These are phyloP conservation scores for Eriosoma lanigerum DNA, from an alignment of 1,140 invertebrate genomes.

Conservation along the genomic window DNA sequence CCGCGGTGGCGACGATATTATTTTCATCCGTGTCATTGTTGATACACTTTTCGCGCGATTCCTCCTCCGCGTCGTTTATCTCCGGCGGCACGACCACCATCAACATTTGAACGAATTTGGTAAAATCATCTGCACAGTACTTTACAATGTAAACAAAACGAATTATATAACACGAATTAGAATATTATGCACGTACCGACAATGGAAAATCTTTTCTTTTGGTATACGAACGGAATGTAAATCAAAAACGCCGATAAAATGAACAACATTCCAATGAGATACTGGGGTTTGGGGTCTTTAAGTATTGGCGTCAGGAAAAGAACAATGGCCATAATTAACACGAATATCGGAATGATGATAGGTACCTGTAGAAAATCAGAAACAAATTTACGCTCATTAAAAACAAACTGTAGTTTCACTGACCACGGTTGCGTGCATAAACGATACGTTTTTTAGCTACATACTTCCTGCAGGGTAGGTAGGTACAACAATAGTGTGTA, in stretches of 20 bases:
- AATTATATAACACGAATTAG: too few species aligned
- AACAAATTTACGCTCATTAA: not conserved
- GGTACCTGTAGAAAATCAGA: constrained; percentile 57
- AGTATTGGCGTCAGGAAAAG: constrained; percentile 61
- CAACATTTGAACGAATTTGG: not conserved
- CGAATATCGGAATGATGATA: constrained; percentile 60
- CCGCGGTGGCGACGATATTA: not conserved
- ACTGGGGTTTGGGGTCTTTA: constrained; percentile 58
- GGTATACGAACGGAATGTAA: constrained; percentile 64
- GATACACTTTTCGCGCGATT: not conserved
- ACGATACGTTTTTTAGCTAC: constrained; percentile 11
- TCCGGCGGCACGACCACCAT: constrained; percentile 14
- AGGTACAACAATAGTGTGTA: not conserved
- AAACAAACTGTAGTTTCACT: too few species aligned
- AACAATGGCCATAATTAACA: constrained; percentile 51
- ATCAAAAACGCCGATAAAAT: constrained; percentile 62
- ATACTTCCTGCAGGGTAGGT: not conserved
- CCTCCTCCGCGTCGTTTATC: not conserved
- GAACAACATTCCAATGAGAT: constrained; percentile 62
- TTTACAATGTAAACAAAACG: not conserved
- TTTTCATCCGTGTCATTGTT: not conserved
- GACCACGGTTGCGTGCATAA: not conserved
- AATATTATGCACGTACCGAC: constrained; percentile 55
- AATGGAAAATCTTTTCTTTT: constrained; percentile 57
- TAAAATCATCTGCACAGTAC: not conserved